Percentiles rank a stretch among this genome's conserved stretches.
Conservation (phyloP, 1,140 invertebrate species). For the Psilanteris sp. region DNA sequence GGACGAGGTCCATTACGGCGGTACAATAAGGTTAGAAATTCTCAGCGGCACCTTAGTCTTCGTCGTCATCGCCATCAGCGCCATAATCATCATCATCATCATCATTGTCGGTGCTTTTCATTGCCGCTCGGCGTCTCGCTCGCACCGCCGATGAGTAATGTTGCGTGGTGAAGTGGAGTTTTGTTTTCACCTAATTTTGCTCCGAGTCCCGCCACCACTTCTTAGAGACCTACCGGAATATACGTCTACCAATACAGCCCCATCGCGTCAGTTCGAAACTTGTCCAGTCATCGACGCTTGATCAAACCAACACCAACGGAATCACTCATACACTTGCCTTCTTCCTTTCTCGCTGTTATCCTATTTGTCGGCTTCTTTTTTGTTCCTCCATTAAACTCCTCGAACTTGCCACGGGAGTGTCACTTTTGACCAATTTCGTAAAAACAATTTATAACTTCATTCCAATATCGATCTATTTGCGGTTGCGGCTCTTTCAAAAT, state of each 20-base stretch:
- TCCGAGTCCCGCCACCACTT: constrained; percentile 56
- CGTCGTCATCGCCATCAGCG: constrained; percentile 45
- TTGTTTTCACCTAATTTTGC: constrained; percentile 74
- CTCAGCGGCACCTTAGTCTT: constrained; percentile 61
- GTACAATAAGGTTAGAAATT: constrained; percentile 45
- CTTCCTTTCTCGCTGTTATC: constrained; percentile 38
- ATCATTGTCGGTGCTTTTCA: constrained; percentile 23
- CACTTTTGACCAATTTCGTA: constrained; percentile 34
- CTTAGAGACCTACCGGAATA: constrained; percentile 62
- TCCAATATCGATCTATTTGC: constrained; percentile 11
- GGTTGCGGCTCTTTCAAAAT: neutral
- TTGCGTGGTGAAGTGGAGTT: constrained; percentile 57
- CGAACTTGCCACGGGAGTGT: constrained; percentile 13
- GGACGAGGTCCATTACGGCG: constrained; percentile 63
- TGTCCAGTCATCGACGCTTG: constrained; percentile 74
- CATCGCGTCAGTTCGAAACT: constrained; percentile 58
- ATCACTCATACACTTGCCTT: constrained; percentile 48
- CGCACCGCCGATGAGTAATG: constrained; percentile 40
- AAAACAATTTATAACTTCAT: constrained; percentile 48
- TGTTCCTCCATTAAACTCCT: constrained; percentile 24
- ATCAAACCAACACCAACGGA: constrained; percentile 70
- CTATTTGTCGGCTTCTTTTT: constrained; percentile 57
- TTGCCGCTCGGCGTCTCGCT: constrained; percentile 24
- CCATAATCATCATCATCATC: constrained; percentile 20
- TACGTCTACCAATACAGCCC: constrained; percentile 54